Conservation (phyloP, 2,888 invertebrate species). For the Listrodromus nycthemerus region DNA sequence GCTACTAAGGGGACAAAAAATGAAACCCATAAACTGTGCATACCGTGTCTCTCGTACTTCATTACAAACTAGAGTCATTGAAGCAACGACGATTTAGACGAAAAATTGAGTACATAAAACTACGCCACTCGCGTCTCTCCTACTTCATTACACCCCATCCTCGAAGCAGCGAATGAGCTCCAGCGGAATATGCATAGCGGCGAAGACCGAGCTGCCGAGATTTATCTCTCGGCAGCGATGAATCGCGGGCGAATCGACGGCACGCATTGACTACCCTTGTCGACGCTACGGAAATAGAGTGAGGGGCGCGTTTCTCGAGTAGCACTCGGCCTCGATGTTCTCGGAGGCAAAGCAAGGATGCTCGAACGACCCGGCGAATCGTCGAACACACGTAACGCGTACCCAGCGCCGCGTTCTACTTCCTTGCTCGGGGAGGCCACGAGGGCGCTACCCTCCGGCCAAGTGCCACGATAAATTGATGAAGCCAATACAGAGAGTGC, state of each 20-base stretch:
- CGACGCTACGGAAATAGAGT: neutral
- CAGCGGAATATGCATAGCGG: neutral
- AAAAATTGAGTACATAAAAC: too few relatives aligned
- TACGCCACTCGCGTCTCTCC: too few relatives aligned
- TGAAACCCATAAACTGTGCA: neutral
- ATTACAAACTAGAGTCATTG: neutral
- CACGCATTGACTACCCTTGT: slow-evolving; percentile 4
- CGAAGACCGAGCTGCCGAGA: neutral
- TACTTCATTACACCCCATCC: neutral
- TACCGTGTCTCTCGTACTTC: neutral
- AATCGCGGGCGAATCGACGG: neutral
- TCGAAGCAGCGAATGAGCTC: neutral
- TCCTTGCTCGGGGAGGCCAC: slow-evolving; percentile 4
- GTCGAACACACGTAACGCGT: slow-evolving; percentile 32
- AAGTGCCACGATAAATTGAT: slow-evolving; percentile 64
- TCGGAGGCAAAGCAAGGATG: slow-evolving; percentile 14
- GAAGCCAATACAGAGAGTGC: slow-evolving; percentile 62
- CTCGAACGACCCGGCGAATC: slow-evolving; percentile 30
- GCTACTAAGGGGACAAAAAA: slow-evolving; percentile 42
- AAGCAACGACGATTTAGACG: too few relatives aligned
- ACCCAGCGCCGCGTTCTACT: slow-evolving; percentile 9
- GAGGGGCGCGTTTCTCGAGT: slow-evolving; percentile 9
- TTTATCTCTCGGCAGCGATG: slow-evolving; percentile 10
- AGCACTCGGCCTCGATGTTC: neutral
- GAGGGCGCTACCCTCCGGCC: neutral